Evolutionary conservation across 1,140 invertebrate species (phyloP).

Genomic region (Sarcophaga peregrina): DNA sequence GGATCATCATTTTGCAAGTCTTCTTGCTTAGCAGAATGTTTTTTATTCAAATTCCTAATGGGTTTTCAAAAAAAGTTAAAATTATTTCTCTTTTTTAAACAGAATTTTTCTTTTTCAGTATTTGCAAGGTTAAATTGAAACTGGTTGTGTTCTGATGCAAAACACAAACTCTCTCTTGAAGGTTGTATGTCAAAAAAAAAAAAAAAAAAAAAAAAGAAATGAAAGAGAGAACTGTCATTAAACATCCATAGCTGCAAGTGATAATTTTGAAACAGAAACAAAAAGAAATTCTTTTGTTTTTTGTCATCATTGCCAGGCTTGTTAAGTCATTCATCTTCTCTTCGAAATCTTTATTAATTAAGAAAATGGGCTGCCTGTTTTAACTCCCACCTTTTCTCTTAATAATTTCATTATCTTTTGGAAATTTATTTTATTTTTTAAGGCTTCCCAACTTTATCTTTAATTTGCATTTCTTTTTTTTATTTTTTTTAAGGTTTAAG

Average conservation of each 20-base stretch:
- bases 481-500: neutral
- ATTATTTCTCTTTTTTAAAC: neutral
- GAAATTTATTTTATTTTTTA: neutral
- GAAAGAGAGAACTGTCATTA: neutral
- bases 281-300: neutral
- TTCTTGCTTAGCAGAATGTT: neutral
- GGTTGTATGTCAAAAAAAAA: neutral
- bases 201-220: no score
- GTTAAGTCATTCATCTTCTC: neutral
- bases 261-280: neutral
- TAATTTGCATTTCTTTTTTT: neutral
- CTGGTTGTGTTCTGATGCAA: no score
- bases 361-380: neutral
- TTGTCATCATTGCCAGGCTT: neutral
- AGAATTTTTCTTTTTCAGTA: neutral
- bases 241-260: constrained; percentile 15
- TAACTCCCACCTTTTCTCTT: neutral
- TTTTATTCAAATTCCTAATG: neutral
- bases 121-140: neutral
- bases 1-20: neutral
- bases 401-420: neutral
- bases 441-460: constrained; percentile 3
- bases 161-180: no score
- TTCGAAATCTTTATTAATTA: neutral
- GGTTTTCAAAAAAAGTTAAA: neutral